Conservation (phyloP, 2,113 vertebrate genomes). For the Cranoglanis bouderius region DNA sequence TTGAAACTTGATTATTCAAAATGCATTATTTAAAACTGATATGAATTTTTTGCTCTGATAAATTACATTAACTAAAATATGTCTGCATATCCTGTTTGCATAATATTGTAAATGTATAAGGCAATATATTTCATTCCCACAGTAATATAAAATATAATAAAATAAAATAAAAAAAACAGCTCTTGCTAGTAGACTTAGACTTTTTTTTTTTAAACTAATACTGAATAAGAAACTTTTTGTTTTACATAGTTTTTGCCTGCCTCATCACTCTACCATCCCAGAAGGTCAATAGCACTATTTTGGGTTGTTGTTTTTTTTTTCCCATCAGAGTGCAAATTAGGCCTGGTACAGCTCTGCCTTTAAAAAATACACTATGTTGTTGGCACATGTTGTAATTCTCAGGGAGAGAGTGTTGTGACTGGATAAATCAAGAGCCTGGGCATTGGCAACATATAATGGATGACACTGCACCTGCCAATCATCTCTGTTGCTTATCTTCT, state of each 20-base stretch:
- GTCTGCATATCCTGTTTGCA: neutral
- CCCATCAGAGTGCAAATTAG: neutral
- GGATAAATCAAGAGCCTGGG: neutral
- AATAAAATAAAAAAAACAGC: neutral
- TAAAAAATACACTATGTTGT: conserved; percentile 23
- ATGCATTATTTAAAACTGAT: neutral
- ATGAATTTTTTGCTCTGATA: neutral
- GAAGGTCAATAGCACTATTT: neutral
- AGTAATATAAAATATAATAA: neutral
- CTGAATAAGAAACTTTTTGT: neutral
- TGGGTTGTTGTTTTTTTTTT: too few relatives aligned
- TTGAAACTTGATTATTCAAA: neutral
- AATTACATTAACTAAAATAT: neutral
- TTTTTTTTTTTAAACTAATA: neutral
- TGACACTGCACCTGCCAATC: conserved; percentile 34
- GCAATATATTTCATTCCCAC: neutral
- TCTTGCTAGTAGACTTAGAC: neutral
- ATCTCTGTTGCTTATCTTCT: conserved; percentile 38
- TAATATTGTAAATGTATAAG: neutral
- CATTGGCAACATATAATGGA: conserved; percentile 33
- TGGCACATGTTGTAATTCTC: conserved; percentile 29
- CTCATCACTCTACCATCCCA: neutral
- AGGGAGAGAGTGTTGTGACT: neutral
- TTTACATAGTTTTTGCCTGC: neutral
- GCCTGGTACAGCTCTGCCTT: neutral